Evolutionary conservation across 2,113 vertebrate species (phyloP), one percentile per base, ranked within the genome.

Genomic region (Lampris megalopsis): DNA sequence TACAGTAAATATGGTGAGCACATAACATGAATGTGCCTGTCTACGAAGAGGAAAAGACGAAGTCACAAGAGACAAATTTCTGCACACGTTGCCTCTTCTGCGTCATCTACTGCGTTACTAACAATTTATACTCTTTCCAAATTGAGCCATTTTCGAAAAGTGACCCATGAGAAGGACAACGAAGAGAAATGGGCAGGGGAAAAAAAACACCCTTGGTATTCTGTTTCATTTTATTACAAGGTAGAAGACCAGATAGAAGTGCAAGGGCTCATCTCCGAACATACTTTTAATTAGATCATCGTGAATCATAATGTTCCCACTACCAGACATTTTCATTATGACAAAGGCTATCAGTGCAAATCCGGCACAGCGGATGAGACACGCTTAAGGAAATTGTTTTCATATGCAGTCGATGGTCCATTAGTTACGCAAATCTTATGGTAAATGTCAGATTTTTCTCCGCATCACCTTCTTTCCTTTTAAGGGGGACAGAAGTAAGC

Each of bases 391-490:
- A 42, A 41, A 43, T 6, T 52, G 36, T 57, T 71, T 53, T 59
- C 4, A 63, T 3, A 36, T 7, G 0, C 2, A 60, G 10, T 41
- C 1, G 2, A 61, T 58, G 0, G 7, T 36, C n/a, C 54, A 36
- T 8, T 45, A 24, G 9, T 67, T 5, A 78, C 9, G 11, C 8
- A 60, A 73, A 41, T 70, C 41, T 4, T 7, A 24, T 63, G 24
- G 13, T 42, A 41, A 63, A 76, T 59, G 48, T 3, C 10, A 61
- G 24, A 35, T n/a, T 24, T 9, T 24, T 61, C 62, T 54, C 53
- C 52, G n/a, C 11, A 11, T 74, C 6, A 73, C 80, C 68, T 4
- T 81, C 11, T 84, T 77, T 83, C 61, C 66, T 80, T 71, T 75
- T 2, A n/a, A 63, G 62, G 42, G 38, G 35, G 3, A 0, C 5